Conservation (phyloP, 2,888 invertebrate genomes). For the Gryllus longicercus region DNA sequence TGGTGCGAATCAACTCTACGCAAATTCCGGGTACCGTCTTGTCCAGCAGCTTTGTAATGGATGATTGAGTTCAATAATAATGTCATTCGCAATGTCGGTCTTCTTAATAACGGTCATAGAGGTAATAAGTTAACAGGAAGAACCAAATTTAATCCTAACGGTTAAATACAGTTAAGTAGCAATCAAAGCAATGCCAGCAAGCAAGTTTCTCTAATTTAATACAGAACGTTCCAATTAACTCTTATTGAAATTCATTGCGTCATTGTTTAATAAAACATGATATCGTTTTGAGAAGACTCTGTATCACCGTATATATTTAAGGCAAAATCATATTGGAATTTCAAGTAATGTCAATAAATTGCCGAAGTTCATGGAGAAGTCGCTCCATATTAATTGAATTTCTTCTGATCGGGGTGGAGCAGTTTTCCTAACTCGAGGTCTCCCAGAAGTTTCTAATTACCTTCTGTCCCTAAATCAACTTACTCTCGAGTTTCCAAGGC, state of each 20-base stretch:
- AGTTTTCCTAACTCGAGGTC: not conserved
- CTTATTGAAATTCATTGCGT: not conserved
- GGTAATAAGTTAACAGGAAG: too few relatives aligned
- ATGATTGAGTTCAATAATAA: too few relatives aligned
- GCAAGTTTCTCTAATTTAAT: not conserved
- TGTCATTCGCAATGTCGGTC: too few relatives aligned
- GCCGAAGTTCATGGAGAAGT: conserved; percentile 2
- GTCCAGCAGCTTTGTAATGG: too few relatives aligned
- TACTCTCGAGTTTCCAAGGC: not conserved
- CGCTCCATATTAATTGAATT: not conserved
- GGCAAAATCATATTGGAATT: not conserved
- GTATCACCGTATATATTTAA: not conserved
- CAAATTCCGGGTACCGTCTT: too few relatives aligned
- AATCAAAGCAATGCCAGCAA: too few relatives aligned
- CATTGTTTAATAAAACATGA: not conserved
- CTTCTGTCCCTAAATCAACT: not conserved
- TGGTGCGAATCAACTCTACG: too few relatives aligned
- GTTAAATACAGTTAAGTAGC: too few relatives aligned
- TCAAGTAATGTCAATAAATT: not conserved
- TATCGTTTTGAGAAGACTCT: not conserved
- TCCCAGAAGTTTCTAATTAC: not conserved
- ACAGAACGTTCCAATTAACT: not conserved
- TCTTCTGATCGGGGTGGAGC: conserved; percentile 7
- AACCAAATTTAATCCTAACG: too few relatives aligned
- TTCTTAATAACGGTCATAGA: too few relatives aligned